phyloP scores from a whole-genome alignment of 2,888 invertebrate genomes.

The Melieria picta region DNA sequence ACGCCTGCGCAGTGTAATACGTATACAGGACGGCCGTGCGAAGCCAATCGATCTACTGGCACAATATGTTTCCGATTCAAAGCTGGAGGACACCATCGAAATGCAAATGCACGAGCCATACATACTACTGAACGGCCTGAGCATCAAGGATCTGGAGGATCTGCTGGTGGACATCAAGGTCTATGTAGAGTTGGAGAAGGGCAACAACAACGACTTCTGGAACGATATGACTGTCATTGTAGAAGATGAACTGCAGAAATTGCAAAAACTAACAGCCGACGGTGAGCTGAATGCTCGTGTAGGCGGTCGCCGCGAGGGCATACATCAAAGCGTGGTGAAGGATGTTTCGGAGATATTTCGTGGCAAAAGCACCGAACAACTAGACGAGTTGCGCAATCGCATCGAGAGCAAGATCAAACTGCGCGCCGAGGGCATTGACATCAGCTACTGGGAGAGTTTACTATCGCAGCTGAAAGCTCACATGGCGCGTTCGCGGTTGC shows the following conservation, averaged over 20 bases:
- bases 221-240: constrained; percentile 95
- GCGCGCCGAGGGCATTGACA: constrained; percentile 89
- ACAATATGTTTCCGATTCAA: constrained; percentile 93
- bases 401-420: constrained; percentile 88
- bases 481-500: constrained; percentile 89
- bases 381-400: constrained; percentile 82
- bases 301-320: constrained; percentile 70
- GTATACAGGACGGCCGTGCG: constrained; percentile 96
- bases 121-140: constrained; percentile 90
- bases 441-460: constrained; percentile 98
- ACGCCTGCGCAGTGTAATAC: constrained; percentile 88
- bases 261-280: constrained; percentile 76
- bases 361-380: constrained; percentile 89
- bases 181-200: constrained; percentile 91
- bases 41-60: constrained; percentile 98
- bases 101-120: constrained; percentile 99
- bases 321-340: constrained; percentile 89
- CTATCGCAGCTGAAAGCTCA: constrained; percentile 95
- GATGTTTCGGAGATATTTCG: constrained; percentile 92
- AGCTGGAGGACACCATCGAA: constrained; percentile 90
- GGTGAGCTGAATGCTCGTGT: constrained; percentile 70
- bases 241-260: constrained; percentile 89
- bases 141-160: constrained; percentile 92
- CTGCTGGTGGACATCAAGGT: constrained; percentile 94
- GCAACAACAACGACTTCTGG: constrained; percentile 92